A percentile compares a stretch with the other conserved stretches of the same genome.
These are phyloP conservation scores for Dynastes tityus DNA, from an alignment of 2,888 invertebrate genomes.

Conservation along the genomic window DNA sequence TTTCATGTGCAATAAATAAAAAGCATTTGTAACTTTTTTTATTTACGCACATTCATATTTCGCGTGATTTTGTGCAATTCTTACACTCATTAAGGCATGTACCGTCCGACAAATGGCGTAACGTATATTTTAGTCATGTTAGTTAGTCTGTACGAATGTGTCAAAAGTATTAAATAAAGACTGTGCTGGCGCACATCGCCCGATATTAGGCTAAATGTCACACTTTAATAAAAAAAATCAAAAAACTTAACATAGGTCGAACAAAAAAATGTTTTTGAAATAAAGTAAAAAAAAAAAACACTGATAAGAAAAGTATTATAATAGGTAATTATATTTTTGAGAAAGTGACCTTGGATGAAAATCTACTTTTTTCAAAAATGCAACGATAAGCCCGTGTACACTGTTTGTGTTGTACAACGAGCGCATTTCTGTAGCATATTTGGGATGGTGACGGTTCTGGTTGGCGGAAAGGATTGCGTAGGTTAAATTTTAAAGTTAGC, in stretches of 20 bases:
- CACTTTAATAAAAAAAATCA: conserved; percentile 55
- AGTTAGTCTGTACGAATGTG: conserved; percentile 69
- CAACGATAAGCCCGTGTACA: conserved; percentile 62
- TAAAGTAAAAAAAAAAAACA: conserved; percentile 58
- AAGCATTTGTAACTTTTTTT: conserved; percentile 1
- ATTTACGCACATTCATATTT: not conserved
- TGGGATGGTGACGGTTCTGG: conserved; percentile 50
- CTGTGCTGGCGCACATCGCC: conserved; percentile 70
- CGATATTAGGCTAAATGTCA: conserved; percentile 68
- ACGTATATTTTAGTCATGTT: conserved; percentile 61
- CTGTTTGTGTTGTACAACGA: conserved; percentile 58
- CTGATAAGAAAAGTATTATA: conserved; percentile 65
- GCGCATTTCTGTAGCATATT: conserved; percentile 61
- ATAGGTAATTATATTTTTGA: conserved; percentile 70
- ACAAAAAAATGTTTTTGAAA: conserved; percentile 59
- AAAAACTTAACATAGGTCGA: conserved; percentile 61
- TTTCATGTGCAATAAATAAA: conserved; percentile 27
- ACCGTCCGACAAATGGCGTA: conserved; percentile 48
- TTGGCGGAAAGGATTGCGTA: conserved; percentile 24
- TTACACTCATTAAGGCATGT: conserved; percentile 15
- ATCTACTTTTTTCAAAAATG: conserved; percentile 65
- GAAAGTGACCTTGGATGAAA: conserved; percentile 71
- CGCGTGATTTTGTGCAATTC: conserved; percentile 33
- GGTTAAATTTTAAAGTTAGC: conserved; percentile 40
- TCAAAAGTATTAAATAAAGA: conserved; percentile 72